Percentiles rank a stretch among this genome's conserved stretches.
These are phyloP conservation scores for Bos taurus DNA, from an alignment of 2,113 vertebrate species.

Conservation along the genomic window DNA sequence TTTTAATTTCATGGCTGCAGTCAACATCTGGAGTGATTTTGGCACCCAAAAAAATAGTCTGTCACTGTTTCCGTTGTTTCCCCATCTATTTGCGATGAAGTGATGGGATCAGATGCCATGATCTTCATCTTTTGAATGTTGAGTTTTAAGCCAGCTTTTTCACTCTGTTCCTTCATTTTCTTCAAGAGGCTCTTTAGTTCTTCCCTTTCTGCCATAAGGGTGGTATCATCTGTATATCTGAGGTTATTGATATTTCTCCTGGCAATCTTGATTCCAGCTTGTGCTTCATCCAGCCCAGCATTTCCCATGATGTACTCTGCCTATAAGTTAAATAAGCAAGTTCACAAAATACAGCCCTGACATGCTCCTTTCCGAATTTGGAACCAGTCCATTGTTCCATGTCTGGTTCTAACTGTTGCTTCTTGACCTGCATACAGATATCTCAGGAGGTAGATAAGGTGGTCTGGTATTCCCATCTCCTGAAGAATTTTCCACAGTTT, in stretches of 20 bases:
- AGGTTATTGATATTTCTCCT: neutral
- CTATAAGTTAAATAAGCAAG: neutral
- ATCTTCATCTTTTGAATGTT: neutral
- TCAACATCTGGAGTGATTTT: neutral
- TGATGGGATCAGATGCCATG: neutral
- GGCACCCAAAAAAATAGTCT: accelerated
- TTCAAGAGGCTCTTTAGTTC: neutral
- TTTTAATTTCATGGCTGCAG: neutral
- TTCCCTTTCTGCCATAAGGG: neutral
- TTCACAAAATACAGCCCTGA: neutral
- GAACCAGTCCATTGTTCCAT: neutral
- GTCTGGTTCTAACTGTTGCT: neutral
- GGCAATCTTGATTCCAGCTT: neutral
- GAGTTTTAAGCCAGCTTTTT: neutral
- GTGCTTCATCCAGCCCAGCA: neutral
- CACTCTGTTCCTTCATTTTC: neutral
- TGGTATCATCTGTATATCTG: neutral
- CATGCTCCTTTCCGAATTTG: neutral
- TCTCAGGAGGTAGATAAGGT: neutral
- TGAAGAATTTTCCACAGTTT: neutral
- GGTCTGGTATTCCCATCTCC: neutral
- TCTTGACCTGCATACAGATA: neutral
- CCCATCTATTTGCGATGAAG: neutral
- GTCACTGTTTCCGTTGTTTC: neutral
- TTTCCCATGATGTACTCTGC: neutral